Base-by-base conservation (phyloP, 2,797 vertebrate species). In the Amazonetta brasiliensis region DNA sequence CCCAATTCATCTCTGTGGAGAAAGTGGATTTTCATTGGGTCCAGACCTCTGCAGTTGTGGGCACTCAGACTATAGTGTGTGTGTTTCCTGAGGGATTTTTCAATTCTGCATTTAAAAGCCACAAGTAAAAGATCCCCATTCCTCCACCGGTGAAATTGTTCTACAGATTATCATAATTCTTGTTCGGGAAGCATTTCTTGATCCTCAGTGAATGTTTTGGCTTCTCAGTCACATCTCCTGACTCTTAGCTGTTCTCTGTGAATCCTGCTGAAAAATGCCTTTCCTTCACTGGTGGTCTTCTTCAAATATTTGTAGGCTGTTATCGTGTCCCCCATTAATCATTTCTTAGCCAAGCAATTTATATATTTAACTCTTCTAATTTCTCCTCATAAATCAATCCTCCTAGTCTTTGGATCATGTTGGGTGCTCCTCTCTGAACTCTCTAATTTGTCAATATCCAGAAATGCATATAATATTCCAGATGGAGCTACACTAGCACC, bases 361-460 rank as follows among this genome's bases (percentile, higher is more conserved):
- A 92, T 93, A 58, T 94, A 89, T 94, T 95, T 95, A 90, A 75
- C 72, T 93, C 66, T 85, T 94, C 50, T 72, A 87, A 83, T 93
- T 20, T 94, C 33, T 75, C 16, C 54, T 93, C 78, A 92, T 91
- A 95, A 93, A 93, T 92, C 90, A 95, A 4, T 84, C 37, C 20
- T 80, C 16, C 62, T 81, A 75, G 78, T 58, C 68, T 89, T 85
- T 83, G 78, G 81, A 89, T 95, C 66, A 84, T 77, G n/a, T 90
- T 94, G 83, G 81, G 30, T 75, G 37, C 69, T 94, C 54, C 94
- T 91, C 72, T 89, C 66, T 73, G 90, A 95, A 92, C 72, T 72
- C 67, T 77, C 58, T 82, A 83, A 78, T 92, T 86, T 95, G 78
- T 86, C 77, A 92, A 63, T 75, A 95, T 79, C 58, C 50, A 93